Percentiles rank a stretch among this genome's conserved stretches.
phyloP scores from a whole-genome alignment of 2,113 vertebrate species.

The Furnarius figulus region DNA sequence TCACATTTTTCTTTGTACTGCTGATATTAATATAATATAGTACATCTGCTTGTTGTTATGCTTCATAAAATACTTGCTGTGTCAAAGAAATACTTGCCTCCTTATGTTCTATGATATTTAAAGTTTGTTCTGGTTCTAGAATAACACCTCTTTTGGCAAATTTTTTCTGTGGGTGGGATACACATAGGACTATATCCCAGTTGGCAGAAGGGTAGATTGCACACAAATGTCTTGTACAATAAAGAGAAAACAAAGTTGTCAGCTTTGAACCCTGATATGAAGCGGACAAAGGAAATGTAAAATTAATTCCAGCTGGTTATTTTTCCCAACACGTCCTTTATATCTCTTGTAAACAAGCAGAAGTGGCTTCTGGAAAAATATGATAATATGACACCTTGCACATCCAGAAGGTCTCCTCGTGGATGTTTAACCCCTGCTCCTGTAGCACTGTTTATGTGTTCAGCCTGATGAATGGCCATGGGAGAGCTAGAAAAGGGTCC shows the following conservation, averaged over 20 bases:
- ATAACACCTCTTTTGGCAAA: not conserved
- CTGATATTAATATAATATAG: not conserved
- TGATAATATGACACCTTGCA: not conserved
- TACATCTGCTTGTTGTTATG: not conserved
- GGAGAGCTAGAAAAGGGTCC: not conserved
- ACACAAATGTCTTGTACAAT: not conserved
- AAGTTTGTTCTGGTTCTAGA: not conserved
- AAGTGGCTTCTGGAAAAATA: not conserved
- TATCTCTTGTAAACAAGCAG: not conserved
- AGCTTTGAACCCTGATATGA: not conserved
- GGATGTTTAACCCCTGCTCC: not conserved
- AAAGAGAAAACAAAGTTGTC: not conserved
- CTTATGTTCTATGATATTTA: not conserved
- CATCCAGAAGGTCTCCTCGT: not conserved
- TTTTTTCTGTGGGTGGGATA: not conserved
- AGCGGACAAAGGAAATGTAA: not conserved
- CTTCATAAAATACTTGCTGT: not conserved
- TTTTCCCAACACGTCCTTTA: not conserved
- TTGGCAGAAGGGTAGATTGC: not conserved
- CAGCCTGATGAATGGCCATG: not conserved
- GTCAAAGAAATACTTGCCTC: not conserved
- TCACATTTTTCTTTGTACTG: not conserved
- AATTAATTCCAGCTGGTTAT: no score
- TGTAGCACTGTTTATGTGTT: not conserved
- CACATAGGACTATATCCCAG: rapidly evolving